A percentile compares a stretch with the other conserved stretches of the same genome.
These are phyloP conservation scores for Hipparchia semele DNA, from an alignment of 2,888 invertebrate species.

Conservation along the genomic window DNA sequence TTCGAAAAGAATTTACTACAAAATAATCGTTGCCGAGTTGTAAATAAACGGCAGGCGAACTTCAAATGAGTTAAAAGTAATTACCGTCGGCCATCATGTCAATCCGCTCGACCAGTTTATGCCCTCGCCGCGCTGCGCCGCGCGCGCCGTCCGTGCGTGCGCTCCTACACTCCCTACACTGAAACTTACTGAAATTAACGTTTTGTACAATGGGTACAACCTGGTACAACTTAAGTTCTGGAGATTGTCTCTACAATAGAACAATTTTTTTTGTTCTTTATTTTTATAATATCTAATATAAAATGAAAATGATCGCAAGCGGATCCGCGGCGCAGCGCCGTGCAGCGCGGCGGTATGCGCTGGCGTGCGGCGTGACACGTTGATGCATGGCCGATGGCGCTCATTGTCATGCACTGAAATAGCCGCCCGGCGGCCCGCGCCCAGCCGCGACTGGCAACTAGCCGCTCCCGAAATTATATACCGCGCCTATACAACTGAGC, in stretches of 20 bases:
- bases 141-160: no score
- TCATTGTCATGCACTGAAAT: conserved; percentile 37
- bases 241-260: no score
- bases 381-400: conserved; percentile 38
- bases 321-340: not conserved
- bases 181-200: no score
- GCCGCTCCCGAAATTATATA: not conserved
- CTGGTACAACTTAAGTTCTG: no score
- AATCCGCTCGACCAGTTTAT: conserved; percentile 19
- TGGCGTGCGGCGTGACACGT: conserved; percentile 38
- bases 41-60: conserved; percentile 16
- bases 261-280: no score
- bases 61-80: conserved; percentile 33
- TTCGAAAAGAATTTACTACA: not conserved
- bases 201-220: no score
- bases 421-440: not conserved
- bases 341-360: conserved; percentile 30
- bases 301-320: not conserved
- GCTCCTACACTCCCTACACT: no score
- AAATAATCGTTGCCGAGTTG: conserved; percentile 10
- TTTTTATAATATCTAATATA: no score
- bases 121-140: no score
- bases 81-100: conserved; percentile 35
- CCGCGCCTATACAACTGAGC: not conserved
- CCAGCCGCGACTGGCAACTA: not conserved